A percentile compares a stretch with the other conserved stretches of the same genome.
Evolutionary conservation across 2,888 invertebrate species (phyloP).

Genomic region (Latheticus oryzae): DNA sequence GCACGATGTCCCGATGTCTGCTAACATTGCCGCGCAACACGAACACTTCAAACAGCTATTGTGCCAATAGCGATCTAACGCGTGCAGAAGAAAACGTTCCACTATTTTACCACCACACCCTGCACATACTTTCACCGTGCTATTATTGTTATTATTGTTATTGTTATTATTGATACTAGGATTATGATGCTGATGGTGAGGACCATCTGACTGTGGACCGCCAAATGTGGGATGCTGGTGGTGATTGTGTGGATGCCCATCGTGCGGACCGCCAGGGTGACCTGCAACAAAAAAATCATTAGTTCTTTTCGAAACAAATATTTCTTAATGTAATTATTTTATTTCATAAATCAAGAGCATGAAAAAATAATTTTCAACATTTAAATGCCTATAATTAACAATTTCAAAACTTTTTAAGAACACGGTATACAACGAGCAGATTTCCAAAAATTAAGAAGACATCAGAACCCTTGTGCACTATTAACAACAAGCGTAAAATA

Average conservation of each 20-base stretch:
- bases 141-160: slow-evolving; percentile 68
- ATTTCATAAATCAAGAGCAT: too few relatives aligned
- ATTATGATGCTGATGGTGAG: slow-evolving; percentile 68
- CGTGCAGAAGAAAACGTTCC: slow-evolving; percentile 91
- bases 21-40: slow-evolving; percentile 88
- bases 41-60: slow-evolving; percentile 95
- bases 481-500: too few relatives aligned
- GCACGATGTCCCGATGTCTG: slow-evolving; percentile 92
- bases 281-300: slow-evolving; percentile 52
- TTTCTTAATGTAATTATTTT: too few relatives aligned
- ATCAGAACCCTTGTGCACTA: too few relatives aligned
- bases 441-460: too few relatives aligned
- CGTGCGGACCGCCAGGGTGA: slow-evolving; percentile 64
- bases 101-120: slow-evolving; percentile 93
- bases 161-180: slow-evolving; percentile 69
- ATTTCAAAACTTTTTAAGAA: too few relatives aligned
- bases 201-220: slow-evolving; percentile 65
- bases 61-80: slow-evolving; percentile 96
- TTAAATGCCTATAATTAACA: too few relatives aligned
- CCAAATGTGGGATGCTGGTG: slow-evolving; percentile 66
- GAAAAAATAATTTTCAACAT: too few relatives aligned
- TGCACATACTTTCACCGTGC: slow-evolving; percentile 82
- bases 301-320: too few relatives aligned
- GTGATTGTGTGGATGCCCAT: slow-evolving; percentile 60
- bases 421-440: too few relatives aligned